These are phyloP conservation scores for Pelvicachromis taeniatus DNA, from an alignment of 2,113 vertebrate species.

Conservation along the genomic window DNA sequence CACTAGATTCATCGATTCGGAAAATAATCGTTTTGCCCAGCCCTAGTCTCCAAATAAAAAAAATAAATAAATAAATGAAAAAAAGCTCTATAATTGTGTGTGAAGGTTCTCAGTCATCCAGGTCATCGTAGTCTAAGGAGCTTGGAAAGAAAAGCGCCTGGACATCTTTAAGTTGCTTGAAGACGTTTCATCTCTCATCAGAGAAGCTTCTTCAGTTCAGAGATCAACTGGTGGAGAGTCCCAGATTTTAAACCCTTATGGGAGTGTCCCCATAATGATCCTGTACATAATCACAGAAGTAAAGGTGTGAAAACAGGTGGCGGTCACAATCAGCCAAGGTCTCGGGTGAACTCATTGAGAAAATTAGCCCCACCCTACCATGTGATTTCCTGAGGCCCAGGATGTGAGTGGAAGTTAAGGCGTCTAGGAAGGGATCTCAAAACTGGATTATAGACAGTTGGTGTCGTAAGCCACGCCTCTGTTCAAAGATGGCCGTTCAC, in stretches of 20 bases:
- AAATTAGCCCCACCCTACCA: neutral
- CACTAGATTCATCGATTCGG: too few relatives aligned
- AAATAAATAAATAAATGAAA: too few relatives aligned
- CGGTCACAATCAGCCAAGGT: neutral
- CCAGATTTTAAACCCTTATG: neutral
- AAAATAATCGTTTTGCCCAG: too few relatives aligned
- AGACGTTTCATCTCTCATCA: neutral
- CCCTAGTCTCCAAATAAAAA: too few relatives aligned
- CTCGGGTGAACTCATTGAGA: neutral
- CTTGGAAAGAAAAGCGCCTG: neutral
- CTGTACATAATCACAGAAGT: neutral
- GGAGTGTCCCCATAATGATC: neutral
- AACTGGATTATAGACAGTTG: too few relatives aligned
- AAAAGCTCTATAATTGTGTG: neutral
- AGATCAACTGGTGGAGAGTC: neutral
- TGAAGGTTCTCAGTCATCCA: neutral
- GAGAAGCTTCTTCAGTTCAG: neutral
- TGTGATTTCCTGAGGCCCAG: too few relatives aligned
- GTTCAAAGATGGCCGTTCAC: too few relatives aligned
- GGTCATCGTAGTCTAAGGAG: neutral
- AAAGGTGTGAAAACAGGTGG: neutral
- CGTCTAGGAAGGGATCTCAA: too few relatives aligned
- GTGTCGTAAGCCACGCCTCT: too few relatives aligned
- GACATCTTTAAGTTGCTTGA: neutral
- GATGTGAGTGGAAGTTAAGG: too few relatives aligned